phyloP scores from a whole-genome alignment of 2,797 vertebrate genomes.

The Chloroceryle amazona region DNA sequence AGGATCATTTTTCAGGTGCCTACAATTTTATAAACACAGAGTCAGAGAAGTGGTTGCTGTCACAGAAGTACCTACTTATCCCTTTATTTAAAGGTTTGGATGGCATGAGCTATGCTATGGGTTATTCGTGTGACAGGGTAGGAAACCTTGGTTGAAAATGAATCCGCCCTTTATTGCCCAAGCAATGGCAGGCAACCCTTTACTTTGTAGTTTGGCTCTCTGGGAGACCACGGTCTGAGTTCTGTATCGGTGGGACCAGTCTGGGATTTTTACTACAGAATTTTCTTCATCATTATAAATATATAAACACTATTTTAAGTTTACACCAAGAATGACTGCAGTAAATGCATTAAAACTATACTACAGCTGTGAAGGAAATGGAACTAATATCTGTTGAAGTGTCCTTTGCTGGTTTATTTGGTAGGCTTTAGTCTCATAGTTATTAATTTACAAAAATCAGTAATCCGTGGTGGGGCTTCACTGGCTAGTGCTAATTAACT shows the following conservation, averaged over 20 bases:
- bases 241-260: neutral
- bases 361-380: neutral
- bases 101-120: neutral
- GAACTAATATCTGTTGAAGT: neutral
- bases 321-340: neutral
- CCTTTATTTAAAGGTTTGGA: neutral
- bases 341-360: neutral
- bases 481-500: neutral
- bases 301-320: neutral
- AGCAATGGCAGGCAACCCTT: neutral
- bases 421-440: neutral
- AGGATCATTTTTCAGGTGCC: conserved; percentile 23
- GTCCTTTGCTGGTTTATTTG: neutral
- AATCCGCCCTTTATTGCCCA: neutral
- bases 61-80: neutral
- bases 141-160: neutral
- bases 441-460: neutral
- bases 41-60: neutral
- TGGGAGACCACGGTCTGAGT: accelerated
- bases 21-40: conserved; percentile 11
- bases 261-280: neutral
- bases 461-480: neutral
- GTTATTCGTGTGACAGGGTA: neutral
- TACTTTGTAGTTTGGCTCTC: neutral
- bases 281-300: neutral